Conservation (phyloP, 2,888 invertebrate genomes). For the Ophion ellenae region DNA sequence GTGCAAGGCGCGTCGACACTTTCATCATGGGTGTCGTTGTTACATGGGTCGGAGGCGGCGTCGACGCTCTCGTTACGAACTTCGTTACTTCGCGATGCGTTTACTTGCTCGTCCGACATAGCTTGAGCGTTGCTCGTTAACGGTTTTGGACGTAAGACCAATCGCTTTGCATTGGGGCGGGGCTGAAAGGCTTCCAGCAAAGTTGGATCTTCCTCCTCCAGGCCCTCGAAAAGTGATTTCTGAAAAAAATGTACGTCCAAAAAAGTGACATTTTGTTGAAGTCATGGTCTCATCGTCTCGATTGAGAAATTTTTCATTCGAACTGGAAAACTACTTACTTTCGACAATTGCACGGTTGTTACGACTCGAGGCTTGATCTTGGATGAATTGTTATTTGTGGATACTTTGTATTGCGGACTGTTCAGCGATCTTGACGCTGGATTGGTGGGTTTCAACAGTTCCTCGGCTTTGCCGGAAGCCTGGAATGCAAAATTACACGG, state of each 20-base stretch:
- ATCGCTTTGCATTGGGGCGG: conserved; percentile 89
- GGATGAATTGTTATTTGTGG: conserved; percentile 85
- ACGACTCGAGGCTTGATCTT: conserved; percentile 86
- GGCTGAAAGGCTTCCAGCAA: conserved; percentile 86
- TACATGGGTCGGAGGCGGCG: conserved; percentile 43
- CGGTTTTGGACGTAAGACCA: conserved; percentile 88
- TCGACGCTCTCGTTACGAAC: conserved; percentile 50
- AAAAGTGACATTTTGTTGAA: background rate
- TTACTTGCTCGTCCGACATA: conserved; percentile 47
- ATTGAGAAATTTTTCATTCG: background rate
- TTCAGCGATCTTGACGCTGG: conserved; percentile 89
- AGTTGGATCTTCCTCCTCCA: conserved; percentile 91
- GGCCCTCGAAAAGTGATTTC: conserved; percentile 93
- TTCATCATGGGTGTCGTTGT: conserved; percentile 52
- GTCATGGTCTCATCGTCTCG: background rate
- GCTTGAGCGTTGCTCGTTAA: conserved; percentile 38
- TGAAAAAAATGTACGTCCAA: conserved; percentile 74
- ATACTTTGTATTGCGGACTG: conserved; percentile 86
- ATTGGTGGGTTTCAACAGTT: conserved; percentile 89
- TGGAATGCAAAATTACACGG: conserved; percentile 71
- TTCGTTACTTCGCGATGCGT: conserved; percentile 56
- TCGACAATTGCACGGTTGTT: conserved; percentile 79
- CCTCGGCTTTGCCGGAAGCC: conserved; percentile 87
- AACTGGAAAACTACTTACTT: conserved; percentile 74
- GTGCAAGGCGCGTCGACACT: conserved; percentile 41